A percentile compares a stretch with the other conserved stretches of the same genome.
phyloP scores from a whole-genome alignment of 92 coral and sea anemone species.

The Parazoanthus darwini region DNA sequence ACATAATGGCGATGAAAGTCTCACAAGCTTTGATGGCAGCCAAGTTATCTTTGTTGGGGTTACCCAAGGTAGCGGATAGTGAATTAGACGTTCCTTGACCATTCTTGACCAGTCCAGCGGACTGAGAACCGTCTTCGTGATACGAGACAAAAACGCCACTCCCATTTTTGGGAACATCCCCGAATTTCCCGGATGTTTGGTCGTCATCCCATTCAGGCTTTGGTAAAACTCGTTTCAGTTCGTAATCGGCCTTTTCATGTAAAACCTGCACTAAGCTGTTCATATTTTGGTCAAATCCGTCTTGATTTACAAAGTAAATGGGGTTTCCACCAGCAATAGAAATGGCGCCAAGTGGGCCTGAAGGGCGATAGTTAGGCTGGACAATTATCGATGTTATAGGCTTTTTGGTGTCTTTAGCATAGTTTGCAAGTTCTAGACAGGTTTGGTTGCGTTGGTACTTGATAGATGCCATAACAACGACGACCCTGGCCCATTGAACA shows the following conservation, averaged over 20 bases:
- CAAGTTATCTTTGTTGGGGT: slow-evolving; percentile 43
- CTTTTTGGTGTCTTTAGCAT: slow-evolving; percentile 78
- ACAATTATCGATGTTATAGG: slow-evolving; percentile 61
- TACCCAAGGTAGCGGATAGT: slow-evolving; percentile 50
- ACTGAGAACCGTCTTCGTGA: slow-evolving; percentile 57
- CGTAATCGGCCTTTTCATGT: slow-evolving; percentile 33
- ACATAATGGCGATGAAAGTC: slow-evolving; percentile 67
- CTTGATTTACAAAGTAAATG: slow-evolving; percentile 33
- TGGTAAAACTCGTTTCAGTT: slow-evolving; percentile 42
- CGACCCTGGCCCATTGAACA: slow-evolving; percentile 65
- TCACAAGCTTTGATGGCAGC: slow-evolving; percentile 60
- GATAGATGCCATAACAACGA: slow-evolving; percentile 68
- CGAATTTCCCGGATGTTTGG: slow-evolving; percentile 29
- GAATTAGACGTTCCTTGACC: slow-evolving; percentile 61
- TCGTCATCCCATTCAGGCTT: slow-evolving; percentile 32
- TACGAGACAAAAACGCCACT: slow-evolving; percentile 63
- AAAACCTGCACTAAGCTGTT: slow-evolving; percentile 37
- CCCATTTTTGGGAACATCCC: slow-evolving; percentile 47
- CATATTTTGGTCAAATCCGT: slow-evolving; percentile 38
- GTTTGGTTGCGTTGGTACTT: slow-evolving; percentile 71
- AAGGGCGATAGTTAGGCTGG: slow-evolving; percentile 72
- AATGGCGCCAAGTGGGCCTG: slow-evolving; percentile 72
- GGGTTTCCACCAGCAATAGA: slow-evolving; percentile 64
- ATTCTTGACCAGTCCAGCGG: slow-evolving; percentile 54
- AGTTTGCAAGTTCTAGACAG: slow-evolving; percentile 74